Evolutionary conservation across 2,113 vertebrate genomes (phyloP), one percentile per base, ranked within the genome.

Genomic region (Psammodynastes pulverulentus): DNA sequence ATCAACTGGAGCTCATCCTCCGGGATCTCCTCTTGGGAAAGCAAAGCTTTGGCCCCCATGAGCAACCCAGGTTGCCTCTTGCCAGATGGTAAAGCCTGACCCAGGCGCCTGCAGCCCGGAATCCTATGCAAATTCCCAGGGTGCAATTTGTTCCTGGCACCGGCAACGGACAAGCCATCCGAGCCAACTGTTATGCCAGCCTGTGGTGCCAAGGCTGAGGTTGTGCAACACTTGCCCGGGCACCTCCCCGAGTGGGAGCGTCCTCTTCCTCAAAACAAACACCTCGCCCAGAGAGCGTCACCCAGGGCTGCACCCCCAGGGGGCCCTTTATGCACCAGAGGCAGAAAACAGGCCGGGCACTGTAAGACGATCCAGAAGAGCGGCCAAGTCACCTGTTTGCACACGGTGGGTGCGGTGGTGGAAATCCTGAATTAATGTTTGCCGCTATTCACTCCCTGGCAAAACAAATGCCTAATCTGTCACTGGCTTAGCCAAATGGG

Each of bases 331-430:
- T 67, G 58, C 58, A 0, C 1, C 10, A 4, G 58, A 34, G 62
- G 54, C 3, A 58, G 56, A 9, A n/a, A 72, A 34, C 29, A 34
- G 29, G 13, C 1, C 62, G 17, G 6, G 29, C 29, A 34, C 0
- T 6, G n/a, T 17, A 15, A 34, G n/a, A 29, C 5, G 1, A 34
- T 1, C 29, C 62, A 34, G 62, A 34, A 72, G 29, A 72, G n/a
- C 23, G 0, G 0, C 29, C 62, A 34, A 4, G 1, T 15, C 29
- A 0, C 62, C 62, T 2, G 12, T 5, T 34, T 34, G 29, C 62
- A 2, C 62, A 2, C 12, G 0, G 29, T 34, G 62, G 58, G 29
- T 0, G 1, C 1, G 2, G 1, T 13, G 58, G n/a, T n/a, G n/a
- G n/a, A n/a, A n/a, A n/a, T n/a, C 1, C 4, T 34, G n/a, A 34